Conservation (phyloP, 2,797 vertebrate species). For the Acanthurus tractus region DNA sequence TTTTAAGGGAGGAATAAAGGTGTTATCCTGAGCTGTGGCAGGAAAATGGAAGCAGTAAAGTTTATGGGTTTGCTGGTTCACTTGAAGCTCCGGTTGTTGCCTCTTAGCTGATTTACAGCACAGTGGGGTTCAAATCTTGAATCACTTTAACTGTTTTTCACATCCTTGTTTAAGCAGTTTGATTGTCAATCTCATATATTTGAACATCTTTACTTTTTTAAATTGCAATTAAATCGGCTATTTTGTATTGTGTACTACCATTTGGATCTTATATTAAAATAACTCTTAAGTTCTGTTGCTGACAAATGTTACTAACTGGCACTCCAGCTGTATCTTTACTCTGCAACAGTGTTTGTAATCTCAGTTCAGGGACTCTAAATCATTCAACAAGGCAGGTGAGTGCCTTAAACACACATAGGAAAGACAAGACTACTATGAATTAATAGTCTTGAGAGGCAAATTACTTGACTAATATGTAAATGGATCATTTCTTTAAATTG, state of each 20-base stretch:
- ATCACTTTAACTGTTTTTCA: neutral
- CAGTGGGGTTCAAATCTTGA: constrained; percentile 1
- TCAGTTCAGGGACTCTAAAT: neutral
- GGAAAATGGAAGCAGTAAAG: constrained; percentile 50
- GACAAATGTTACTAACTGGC: neutral
- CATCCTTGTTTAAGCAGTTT: neutral
- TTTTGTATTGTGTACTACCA: neutral
- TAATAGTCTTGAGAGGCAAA: too few relatives aligned
- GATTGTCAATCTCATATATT: too few relatives aligned
- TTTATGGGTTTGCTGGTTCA: constrained; percentile 44
- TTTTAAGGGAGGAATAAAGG: constrained; percentile 36
- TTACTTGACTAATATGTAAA: too few relatives aligned
- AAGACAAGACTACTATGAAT: too few relatives aligned
- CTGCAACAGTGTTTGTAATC: too few relatives aligned
- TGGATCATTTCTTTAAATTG: too few relatives aligned
- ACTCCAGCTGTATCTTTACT: neutral
- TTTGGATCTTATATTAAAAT: neutral
- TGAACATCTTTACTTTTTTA: neutral
- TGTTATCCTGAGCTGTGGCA: constrained; percentile 20
- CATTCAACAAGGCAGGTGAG: neutral
- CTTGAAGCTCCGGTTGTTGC: neutral
- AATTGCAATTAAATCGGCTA: neutral
- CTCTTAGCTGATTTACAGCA: constrained; percentile 34
- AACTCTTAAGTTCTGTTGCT: neutral
- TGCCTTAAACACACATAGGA: too few relatives aligned